Base-by-base conservation (phyloP, 2,113 vertebrate genomes). In the Saimiri boliviensis region DNA sequence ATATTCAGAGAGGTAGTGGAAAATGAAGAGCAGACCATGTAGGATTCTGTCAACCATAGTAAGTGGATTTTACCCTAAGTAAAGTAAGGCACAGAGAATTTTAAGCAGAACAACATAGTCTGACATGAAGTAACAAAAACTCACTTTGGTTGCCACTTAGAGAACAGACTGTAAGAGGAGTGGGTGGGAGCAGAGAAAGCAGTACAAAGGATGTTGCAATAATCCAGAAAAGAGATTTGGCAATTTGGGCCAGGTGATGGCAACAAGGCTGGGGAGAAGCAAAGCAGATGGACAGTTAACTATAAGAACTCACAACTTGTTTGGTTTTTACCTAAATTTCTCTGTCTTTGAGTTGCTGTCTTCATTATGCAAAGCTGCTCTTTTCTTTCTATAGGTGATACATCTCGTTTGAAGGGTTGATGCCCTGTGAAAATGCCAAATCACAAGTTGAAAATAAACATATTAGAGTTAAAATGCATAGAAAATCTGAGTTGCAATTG, bases 241-340 rank as follows among this genome's bases (percentile, higher is more conserved):
- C 52, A 3, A 25, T 13, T 37, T 58, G 40, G 42, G 49, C 73
- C 13, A 30, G 6, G 30, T 6, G 14, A 87, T 14, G 49, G 60
- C 23, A 89, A 76, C 5, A 37, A 17, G 1, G 30, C 1, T 23
- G 21, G 10, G 0, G 8, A 93, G 37, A 81, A 89, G 63, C 81
- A 70, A 49, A 90, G 25, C 13, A 19, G 11, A 71, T 0, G 7
- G n/a, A 23, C 52, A 70, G 19, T 54, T 58, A 83, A 37, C 68
- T 45, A 25, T 0, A 1, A 83, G 12, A 54, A 93, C 20, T 74
- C 13, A 63, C 0, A 54, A 30, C 2, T 45, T 45, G 47, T 79
- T 89, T 86, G 66, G 68, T 90, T 66, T 74, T 86, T 89, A 97
- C 95, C 93, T 73, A 77, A 79, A 71, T 49, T 79, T 66, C 58